phyloP scores from a whole-genome alignment of 92 coral and sea anemone species.

The Phenganax subtilis region DNA sequence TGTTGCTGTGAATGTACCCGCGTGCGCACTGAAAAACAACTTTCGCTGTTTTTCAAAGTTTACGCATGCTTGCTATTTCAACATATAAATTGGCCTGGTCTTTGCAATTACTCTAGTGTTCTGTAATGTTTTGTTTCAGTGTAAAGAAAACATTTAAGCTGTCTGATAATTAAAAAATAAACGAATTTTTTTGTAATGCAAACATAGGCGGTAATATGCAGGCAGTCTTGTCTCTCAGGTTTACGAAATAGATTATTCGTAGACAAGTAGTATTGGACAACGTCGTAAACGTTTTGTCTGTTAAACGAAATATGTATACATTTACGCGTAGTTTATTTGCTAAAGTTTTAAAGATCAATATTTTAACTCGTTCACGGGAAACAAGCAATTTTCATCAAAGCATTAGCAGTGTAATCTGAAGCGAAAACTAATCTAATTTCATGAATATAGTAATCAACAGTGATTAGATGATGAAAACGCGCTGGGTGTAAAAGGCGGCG shows the following conservation, averaged over 20 bases:
- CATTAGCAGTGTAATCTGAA: conserved; percentile 12
- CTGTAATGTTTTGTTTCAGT: conserved; percentile 5
- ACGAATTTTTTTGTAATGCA: neutral
- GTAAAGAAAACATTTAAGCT: conserved; percentile 12
- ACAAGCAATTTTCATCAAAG: conserved; percentile 21
- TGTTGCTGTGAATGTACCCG: neutral
- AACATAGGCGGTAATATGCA: neutral
- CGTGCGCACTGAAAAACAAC: too few species aligned
- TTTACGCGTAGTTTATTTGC: conserved; percentile 20
- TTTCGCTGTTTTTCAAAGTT: too few species aligned
- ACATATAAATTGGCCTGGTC: conserved; percentile 5
- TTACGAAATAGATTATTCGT: too few species aligned
- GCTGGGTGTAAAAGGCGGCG: conserved; percentile 8
- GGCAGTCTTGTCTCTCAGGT: neutral
- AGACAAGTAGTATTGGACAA: neutral
- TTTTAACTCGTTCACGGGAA: conserved; percentile 35
- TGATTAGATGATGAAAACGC: conserved; percentile 3
- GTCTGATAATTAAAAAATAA: conserved; percentile 11
- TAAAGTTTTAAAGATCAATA: conserved; percentile 20
- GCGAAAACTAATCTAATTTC: conserved; percentile 17
- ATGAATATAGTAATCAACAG: conserved; percentile 11
- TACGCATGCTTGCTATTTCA: neutral
- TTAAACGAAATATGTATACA: neutral
- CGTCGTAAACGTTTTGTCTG: neutral
- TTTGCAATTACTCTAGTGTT: conserved; percentile 1